Evolutionary conservation across 2,797 vertebrate genomes (phyloP).

Genomic region (Columba guinea): DNA sequence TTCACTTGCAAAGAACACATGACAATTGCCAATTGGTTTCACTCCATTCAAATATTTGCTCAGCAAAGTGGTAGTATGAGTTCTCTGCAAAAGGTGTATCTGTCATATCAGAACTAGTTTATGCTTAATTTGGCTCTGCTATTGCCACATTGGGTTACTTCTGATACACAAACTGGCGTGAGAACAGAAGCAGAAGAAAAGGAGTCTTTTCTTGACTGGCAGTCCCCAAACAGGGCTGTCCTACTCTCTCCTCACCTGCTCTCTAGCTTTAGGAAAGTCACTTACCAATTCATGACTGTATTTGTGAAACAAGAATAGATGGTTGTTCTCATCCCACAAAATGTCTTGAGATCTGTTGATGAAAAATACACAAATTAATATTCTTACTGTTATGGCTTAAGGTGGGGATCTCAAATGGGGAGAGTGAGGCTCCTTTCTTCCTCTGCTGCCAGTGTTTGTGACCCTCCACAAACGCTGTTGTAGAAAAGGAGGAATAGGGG

Average conservation of each 20-base stretch:
- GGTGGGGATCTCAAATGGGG: not conserved
- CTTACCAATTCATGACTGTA: not conserved
- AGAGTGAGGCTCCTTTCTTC: not conserved
- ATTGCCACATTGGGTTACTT: not conserved
- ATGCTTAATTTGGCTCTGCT: not conserved
- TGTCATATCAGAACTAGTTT: not conserved
- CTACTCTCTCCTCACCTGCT: not conserved
- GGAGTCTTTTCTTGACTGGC: not conserved
- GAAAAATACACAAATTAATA: not conserved
- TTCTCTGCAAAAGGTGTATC: slow-evolving; percentile 7
- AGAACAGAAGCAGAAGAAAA: not conserved
- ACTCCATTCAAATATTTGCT: slow-evolving; percentile 1
- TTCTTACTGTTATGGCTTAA: not conserved
- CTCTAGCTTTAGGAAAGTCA: not conserved
- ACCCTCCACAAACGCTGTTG: not conserved
- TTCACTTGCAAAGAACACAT: not conserved
- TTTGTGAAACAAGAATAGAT: not conserved
- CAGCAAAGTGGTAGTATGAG: not conserved
- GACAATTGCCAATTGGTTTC: not conserved
- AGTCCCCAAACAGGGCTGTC: not conserved
- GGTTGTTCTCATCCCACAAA: not conserved
- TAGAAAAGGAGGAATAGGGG: not conserved
- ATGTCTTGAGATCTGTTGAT: not conserved
- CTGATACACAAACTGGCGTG: not conserved
- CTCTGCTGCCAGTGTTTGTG: not conserved